phyloP scores from a whole-genome alignment of 2,797 vertebrate species.

The Nannoperca obscura region DNA sequence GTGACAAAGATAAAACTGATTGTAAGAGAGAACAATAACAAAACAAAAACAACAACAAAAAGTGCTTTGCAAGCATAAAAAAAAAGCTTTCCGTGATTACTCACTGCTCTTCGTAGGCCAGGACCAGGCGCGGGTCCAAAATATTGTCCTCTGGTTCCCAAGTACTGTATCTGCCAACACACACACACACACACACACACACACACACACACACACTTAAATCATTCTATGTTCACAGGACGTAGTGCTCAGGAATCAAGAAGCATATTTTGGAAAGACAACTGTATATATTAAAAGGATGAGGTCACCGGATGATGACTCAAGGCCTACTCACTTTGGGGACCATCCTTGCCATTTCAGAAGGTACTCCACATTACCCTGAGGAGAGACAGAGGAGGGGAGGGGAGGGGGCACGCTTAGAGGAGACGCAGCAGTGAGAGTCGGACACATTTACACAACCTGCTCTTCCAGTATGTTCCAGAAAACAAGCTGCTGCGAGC shows the following conservation, averaged over 20 bases:
- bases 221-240: background rate
- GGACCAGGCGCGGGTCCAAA: conserved; percentile 95
- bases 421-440: conserved; percentile 9
- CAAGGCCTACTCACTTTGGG: conserved; percentile 92
- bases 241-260: background rate
- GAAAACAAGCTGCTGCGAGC: conserved; percentile 8
- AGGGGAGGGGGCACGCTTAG: conserved; percentile 20
- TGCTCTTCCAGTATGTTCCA: conserved; percentile 8
- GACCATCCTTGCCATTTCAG: conserved; percentile 99
- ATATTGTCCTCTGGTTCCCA: conserved; percentile 99
- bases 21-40: conserved; percentile 3
- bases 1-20: conserved; percentile 18
- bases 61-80: conserved; percentile 11
- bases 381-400: conserved; percentile 35
- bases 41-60: background rate
- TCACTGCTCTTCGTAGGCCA: conserved; percentile 98
- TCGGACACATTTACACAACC: conserved; percentile 16
- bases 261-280: background rate
- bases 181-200: conserved; percentile 40
- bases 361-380: conserved; percentile 98
- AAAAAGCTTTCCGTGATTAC: conserved; percentile 56
- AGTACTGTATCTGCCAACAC: conserved; percentile 93
- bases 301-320: conserved; percentile 70
- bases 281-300: conserved; percentile 36
- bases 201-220: conserved; percentile 42